Evolutionary conservation across 2,113 vertebrate species (phyloP).

Genomic region (Garra rufa): DNA sequence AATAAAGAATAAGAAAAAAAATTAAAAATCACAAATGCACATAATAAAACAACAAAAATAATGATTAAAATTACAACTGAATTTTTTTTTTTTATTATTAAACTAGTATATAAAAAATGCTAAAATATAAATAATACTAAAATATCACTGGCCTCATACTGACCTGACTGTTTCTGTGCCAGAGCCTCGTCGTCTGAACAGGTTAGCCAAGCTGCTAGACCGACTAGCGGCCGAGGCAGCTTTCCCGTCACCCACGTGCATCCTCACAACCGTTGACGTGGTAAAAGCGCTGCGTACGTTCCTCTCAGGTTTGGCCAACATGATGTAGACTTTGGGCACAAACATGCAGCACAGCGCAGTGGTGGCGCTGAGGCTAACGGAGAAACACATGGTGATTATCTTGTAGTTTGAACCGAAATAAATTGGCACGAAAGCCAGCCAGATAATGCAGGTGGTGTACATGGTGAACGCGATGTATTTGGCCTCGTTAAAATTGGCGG

Average conservation of each 20-base stretch:
- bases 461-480: constrained; percentile 99
- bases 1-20: not conserved
- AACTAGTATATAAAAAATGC: not conserved
- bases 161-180: constrained; percentile 93
- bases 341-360: constrained; percentile 98
- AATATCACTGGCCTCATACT: constrained; percentile 37
- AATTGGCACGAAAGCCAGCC: constrained; percentile 98
- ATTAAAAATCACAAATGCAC: not conserved
- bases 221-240: constrained; percentile 83
- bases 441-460: constrained; percentile 99
- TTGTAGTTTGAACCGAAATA: constrained; percentile 99
- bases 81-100: too few species aligned
- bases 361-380: constrained; percentile 95
- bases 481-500: constrained; percentile 98
- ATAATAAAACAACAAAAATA: not conserved
- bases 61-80: not conserved
- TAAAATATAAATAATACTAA: not conserved
- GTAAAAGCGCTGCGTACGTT: constrained; percentile 98
- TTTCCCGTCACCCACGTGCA: constrained; percentile 97
- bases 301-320: constrained; percentile 95
- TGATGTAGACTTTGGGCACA: constrained; percentile 99
- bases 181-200: constrained; percentile 91
- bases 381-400: constrained; percentile 99
- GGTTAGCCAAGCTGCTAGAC: constrained; percentile 92
- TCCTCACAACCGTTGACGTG: constrained; percentile 95